A percentile compares a stretch with the other conserved stretches of the same genome.
These are phyloP conservation scores for Diadegma fenestrale DNA, from an alignment of 2,888 invertebrate genomes.

Conservation along the genomic window DNA sequence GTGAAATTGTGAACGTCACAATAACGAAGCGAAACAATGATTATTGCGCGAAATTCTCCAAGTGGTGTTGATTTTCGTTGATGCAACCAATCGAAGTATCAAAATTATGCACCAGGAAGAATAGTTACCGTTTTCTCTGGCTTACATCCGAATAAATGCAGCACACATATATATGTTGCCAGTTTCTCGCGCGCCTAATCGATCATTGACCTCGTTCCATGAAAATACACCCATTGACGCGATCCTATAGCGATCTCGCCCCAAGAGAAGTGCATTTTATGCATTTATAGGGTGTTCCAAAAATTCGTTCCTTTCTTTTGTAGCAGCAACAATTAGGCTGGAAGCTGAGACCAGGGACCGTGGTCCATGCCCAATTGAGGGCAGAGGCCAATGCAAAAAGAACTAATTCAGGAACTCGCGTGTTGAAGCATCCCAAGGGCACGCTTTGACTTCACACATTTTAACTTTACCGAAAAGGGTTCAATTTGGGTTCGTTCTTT, in stretches of 20 bases:
- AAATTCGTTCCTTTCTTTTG: not conserved
- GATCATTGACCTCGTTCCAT: slow-evolving; percentile 65
- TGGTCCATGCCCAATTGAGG: not conserved
- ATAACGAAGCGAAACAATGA: slow-evolving; percentile 55
- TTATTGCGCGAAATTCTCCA: slow-evolving; percentile 32
- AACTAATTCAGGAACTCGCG: not conserved
- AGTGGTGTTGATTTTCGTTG: slow-evolving; percentile 11
- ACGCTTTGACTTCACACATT: not conserved
- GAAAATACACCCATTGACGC: slow-evolving; percentile 63
- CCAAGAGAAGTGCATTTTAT: not conserved
- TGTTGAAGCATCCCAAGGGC: not conserved
- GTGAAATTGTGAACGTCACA: slow-evolving; percentile 12
- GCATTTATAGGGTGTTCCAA: not conserved
- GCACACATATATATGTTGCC: not conserved
- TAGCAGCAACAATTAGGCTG: not conserved
- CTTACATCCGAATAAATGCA: slow-evolving; percentile 1
- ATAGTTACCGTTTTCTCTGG: not conserved
- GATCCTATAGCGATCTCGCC: not conserved
- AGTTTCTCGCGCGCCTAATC: slow-evolving; percentile 59
- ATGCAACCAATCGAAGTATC: slow-evolving; percentile 42
- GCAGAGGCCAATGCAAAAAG: not conserved
- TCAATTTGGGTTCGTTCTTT: no score
- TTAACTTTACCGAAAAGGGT: no score
- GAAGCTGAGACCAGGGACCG: not conserved
- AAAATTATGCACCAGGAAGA: slow-evolving; percentile 14